Evolutionary conservation across 2,797 vertebrate genomes (phyloP), one percentile per base, ranked within the genome.

Genomic region (Sternotherus odoratus): DNA sequence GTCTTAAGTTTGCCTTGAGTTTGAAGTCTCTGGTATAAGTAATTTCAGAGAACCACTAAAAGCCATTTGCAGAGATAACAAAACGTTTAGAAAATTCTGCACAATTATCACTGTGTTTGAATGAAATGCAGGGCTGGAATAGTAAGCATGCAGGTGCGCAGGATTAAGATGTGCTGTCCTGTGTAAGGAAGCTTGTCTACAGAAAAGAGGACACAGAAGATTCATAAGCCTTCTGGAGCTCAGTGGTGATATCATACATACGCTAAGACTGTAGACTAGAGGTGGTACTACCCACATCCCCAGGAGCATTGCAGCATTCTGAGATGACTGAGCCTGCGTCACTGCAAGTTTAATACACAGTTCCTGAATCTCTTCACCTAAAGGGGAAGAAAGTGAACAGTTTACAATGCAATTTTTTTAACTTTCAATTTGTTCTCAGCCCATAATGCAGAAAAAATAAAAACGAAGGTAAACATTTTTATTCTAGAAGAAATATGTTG

Each of bases 311-410:
- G 99, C 97, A 5, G 99, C 99, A 53, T 98, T 99, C 96, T 99
- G 98, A 74, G 99, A 99, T 6, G 99, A 98, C 85, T 99, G 99
- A 43, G 98, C 97, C 86, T 99, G 99, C 46, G 97, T 98, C 19
- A 98, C 98, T 63, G 98, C 98, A 90, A 99, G 94, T 16, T 98
- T 97, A 95, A 99, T 93, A 93, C 99, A 99, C 60, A 99, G 97
- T 80, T 99, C 98, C 97, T 99, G 99, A 3, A 99, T 97, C 8
- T 99, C 99, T 93, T 99, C 98, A 91, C 99, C 99, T 99, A 96
- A 86, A 91, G 93, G 77, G 95, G 75, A 97, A 87, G 77, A 96
- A 91, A 95, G 63, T 23, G 84, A 82, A 88, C 0, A 77, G 66
- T 6, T 24, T 90, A 81, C 4, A 11, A 84, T 57, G 15, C 6